These are phyloP conservation scores for Altica lythri DNA, from an alignment of 2,888 invertebrate genomes.

Conservation along the genomic window DNA sequence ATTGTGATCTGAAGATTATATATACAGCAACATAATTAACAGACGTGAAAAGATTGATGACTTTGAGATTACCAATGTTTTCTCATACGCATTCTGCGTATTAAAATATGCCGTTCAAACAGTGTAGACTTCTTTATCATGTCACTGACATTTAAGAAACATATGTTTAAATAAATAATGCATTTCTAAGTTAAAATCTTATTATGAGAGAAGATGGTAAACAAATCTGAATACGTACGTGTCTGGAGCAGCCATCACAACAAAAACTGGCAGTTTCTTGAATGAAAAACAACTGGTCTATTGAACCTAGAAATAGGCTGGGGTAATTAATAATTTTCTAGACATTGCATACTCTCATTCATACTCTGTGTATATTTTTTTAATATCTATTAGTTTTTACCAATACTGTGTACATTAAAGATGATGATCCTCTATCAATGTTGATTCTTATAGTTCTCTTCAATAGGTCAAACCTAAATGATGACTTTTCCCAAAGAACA, in stretches of 20 bases:
- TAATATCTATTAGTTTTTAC: slow-evolving; percentile 36
- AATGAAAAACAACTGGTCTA: slow-evolving; percentile 56
- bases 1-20: no score
- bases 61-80: no score
- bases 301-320: slow-evolving; percentile 67
- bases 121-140: no score
- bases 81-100: no score
- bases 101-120: no score
- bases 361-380: slow-evolving; percentile 43
- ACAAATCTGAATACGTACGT: slow-evolving; percentile 61
- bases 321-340: slow-evolving; percentile 66
- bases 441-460: slow-evolving; percentile 28
- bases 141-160: no score
- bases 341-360: slow-evolving; percentile 59
- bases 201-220: slow-evolving; percentile 45
- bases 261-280: slow-evolving; percentile 51
- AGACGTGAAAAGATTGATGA: no score
- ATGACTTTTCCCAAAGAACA: slow-evolving; percentile 50
- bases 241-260: slow-evolving; percentile 49
- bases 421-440: slow-evolving; percentile 28
- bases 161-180: no score
- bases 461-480: slow-evolving; percentile 43
- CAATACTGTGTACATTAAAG: slow-evolving; percentile 34
- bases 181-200: background rate
- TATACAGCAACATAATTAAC: no score